A percentile compares a stretch with the other conserved stretches of the same genome.
Evolutionary conservation across 2,113 vertebrate species (phyloP).

Genomic region (Numenius arquata): DNA sequence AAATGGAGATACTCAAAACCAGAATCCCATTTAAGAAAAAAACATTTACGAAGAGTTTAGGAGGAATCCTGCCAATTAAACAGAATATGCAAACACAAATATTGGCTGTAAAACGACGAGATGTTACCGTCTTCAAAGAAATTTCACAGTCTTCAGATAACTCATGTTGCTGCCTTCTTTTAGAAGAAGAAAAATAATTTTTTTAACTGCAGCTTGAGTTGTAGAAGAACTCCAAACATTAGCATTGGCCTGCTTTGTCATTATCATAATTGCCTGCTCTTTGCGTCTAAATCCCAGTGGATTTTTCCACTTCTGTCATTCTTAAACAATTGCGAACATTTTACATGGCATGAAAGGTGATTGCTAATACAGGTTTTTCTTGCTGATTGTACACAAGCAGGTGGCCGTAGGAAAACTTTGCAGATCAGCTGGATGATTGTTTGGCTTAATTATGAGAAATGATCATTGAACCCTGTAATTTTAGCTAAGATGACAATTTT

Average conservation of each 20-base stretch:
- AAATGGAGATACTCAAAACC: background rate
- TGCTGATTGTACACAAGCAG: background rate
- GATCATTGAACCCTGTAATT: background rate
- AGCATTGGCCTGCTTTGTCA: background rate
- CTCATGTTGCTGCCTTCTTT: background rate
- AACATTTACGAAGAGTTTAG: background rate
- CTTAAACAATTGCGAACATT: background rate
- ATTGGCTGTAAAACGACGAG: background rate
- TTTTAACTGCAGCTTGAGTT: background rate
- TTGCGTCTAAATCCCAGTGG: background rate
- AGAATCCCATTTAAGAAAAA: background rate
- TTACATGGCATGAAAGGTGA: background rate
- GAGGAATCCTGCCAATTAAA: background rate
- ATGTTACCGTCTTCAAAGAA: background rate
- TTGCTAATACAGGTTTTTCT: background rate
- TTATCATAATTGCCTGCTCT: background rate
- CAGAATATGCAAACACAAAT: background rate
- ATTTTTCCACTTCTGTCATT: conserved; percentile 12
- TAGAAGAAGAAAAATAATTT: background rate
- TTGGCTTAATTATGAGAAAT: conserved; percentile 30
- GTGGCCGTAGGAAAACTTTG: background rate
- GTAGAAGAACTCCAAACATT: background rate
- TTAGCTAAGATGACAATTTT: background rate
- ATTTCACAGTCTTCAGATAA: background rate
- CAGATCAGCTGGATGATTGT: background rate